Conservation (phyloP, 37 sponge, comb jelly and placozoan genomes). For the Aplysina aerophoba region DNA sequence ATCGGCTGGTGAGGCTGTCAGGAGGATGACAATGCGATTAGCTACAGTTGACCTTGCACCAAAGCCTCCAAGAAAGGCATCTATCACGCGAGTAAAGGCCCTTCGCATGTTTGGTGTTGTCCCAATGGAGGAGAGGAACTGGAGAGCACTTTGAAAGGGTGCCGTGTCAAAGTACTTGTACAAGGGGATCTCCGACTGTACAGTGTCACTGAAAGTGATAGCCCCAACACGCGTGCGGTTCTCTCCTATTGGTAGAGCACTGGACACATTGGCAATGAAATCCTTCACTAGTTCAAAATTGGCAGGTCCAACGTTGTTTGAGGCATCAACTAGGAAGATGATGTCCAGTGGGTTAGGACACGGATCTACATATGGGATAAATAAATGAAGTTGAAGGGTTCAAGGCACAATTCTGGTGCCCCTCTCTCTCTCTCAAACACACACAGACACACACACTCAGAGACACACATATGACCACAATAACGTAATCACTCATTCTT, state of each 20-base stretch:
- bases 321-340: constrained; percentile 23
- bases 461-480: too few species aligned
- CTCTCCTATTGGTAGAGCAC: background rate
- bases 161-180: background rate
- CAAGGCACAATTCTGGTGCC: background rate
- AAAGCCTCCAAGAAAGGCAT: background rate
- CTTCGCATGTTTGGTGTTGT: background rate
- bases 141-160: background rate
- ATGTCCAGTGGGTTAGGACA: constrained; percentile 13
- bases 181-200: background rate
- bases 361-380: constrained; percentile 10
- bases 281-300: constrained; percentile 13
- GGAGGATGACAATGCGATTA: constrained; percentile 10
- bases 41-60: background rate
- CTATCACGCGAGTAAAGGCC: background rate
- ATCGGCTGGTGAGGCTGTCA: background rate
- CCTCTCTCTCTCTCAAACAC: too few species aligned
- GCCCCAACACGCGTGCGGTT: constrained; percentile 9
- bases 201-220: background rate
- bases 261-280: background rate
- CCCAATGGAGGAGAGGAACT: background rate
- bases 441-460: too few species aligned
- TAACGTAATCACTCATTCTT: too few species aligned
- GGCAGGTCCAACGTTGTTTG: background rate
- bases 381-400: background rate